A percentile compares a stretch with the other conserved stretches of the same genome.
Conservation (phyloP, 2,797 vertebrate genomes). For the Hippoglossus hippoglossus region DNA sequence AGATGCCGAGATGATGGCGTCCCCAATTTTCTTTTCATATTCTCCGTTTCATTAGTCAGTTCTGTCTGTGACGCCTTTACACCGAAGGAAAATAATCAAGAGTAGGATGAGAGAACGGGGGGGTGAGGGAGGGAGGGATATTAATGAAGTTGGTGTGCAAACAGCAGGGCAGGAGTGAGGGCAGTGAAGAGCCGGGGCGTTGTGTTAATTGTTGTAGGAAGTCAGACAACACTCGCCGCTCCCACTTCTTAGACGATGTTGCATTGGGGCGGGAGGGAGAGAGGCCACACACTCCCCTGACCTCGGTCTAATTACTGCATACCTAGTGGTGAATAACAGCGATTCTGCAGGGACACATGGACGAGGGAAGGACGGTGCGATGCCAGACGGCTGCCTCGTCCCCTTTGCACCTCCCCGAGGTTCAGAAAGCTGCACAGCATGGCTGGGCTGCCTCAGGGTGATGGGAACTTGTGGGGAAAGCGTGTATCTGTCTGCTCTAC, state of each 20-base stretch:
- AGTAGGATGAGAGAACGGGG: not conserved
- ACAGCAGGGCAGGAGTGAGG: slow-evolving; percentile 35
- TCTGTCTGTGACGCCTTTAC: slow-evolving; percentile 13
- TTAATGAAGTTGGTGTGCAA: slow-evolving; percentile 53
- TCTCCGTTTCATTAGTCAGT: slow-evolving; percentile 39
- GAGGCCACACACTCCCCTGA: slow-evolving; percentile 69
- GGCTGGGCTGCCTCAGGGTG: slow-evolving; percentile 41
- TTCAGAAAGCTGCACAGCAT: slow-evolving; percentile 49
- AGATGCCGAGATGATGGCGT: slow-evolving; percentile 7
- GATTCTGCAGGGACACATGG: slow-evolving; percentile 28
- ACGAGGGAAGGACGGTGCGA: slow-evolving; percentile 45
- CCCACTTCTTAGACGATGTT: slow-evolving; percentile 41
- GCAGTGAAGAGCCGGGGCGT: not conserved
- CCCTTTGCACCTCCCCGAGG: slow-evolving; percentile 43
- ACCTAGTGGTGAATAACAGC: slow-evolving; percentile 62
- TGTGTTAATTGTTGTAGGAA: slow-evolving; percentile 58
- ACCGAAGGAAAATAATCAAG: slow-evolving; percentile 27
- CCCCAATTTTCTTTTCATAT: slow-evolving; percentile 47
- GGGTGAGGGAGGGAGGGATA: slow-evolving; percentile 22
- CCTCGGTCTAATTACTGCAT: slow-evolving; percentile 80
- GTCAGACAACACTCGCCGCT: slow-evolving; percentile 17
- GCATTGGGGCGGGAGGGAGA: slow-evolving; percentile 19
- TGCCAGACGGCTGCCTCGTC: slow-evolving; percentile 58
- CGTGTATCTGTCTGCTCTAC: slow-evolving; percentile 18
- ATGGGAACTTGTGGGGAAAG: slow-evolving; percentile 15